Conservation (phyloP, 37 sponge, comb jelly and placozoan genomes). For the Eunapius fragilis region DNA sequence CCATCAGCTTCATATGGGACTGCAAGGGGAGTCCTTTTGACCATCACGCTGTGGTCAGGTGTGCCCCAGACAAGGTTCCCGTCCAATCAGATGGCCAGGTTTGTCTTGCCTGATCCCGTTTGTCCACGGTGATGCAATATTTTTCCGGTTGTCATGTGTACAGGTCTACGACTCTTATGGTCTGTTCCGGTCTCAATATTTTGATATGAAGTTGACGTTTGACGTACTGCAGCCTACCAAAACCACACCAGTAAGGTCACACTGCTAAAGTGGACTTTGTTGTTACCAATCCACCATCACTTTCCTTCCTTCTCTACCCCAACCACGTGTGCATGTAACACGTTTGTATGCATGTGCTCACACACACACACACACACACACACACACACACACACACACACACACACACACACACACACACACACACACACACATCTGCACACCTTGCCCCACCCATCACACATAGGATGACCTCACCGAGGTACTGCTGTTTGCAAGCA, state of each 20-base stretch:
- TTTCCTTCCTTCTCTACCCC: neutral
- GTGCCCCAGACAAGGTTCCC: conserved; percentile 80
- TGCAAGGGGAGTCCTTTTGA: conserved; percentile 53
- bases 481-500: conserved; percentile 82
- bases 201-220: conserved; percentile 66
- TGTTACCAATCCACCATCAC: too few relatives aligned
- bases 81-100: conserved; percentile 47
- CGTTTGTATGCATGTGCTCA: neutral
- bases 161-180: conserved; percentile 84
- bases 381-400: conserved; percentile 14
- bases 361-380: neutral
- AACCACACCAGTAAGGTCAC: neutral
- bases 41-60: conserved; percentile 79
- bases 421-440: too few relatives aligned
- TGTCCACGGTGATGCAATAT: neutral
- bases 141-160: neutral
- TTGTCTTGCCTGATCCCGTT: neutral
- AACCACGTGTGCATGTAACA: too few relatives aligned
- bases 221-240: conserved; percentile 16
- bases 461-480: conserved; percentile 22
- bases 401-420: conserved; percentile 4
- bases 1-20: conserved; percentile 47
- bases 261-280: too few relatives aligned
- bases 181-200: conserved; percentile 73
- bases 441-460: neutral